Evolutionary conservation across 2,888 invertebrate genomes (phyloP).

Genomic region (Orthosia incerta): DNA sequence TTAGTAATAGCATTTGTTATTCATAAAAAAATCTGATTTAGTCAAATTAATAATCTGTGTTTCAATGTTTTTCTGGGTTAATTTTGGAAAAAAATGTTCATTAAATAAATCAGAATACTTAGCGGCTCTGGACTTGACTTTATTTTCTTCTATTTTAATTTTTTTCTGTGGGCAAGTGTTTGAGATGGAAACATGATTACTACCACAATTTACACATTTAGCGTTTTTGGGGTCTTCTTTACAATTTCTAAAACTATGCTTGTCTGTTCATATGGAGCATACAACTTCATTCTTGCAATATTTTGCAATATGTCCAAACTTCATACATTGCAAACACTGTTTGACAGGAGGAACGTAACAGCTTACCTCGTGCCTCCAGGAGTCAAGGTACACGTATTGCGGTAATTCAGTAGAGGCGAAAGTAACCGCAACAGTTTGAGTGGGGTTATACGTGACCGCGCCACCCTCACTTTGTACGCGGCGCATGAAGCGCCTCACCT

Average conservation of each 20-base stretch:
- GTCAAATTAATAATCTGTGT: too few relatives aligned
- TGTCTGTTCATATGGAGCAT: background rate
- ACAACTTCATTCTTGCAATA: background rate
- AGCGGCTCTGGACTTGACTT: too few relatives aligned
- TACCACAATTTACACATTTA: background rate
- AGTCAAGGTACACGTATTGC: background rate
- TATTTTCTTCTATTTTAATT: too few relatives aligned
- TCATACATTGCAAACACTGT: constrained; percentile 2
- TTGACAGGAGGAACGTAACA: constrained; percentile 6
- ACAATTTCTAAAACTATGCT: background rate
- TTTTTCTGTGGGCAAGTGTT: too few relatives aligned
- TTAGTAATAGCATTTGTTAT: too few relatives aligned
- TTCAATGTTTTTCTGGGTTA: too few relatives aligned
- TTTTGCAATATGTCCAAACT: background rate
- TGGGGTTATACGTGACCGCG: constrained; percentile 2
- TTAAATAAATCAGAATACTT: too few relatives aligned
- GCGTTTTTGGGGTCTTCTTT: constrained; percentile 10
- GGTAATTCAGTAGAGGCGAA: background rate
- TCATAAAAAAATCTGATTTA: too few relatives aligned
- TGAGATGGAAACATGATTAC: too few relatives aligned
- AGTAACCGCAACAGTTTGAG: constrained; percentile 7
- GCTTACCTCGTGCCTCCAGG: constrained; percentile 3
- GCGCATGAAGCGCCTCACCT: constrained; percentile 1
- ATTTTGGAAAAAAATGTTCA: too few relatives aligned
- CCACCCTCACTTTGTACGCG: constrained; percentile 4